Base-by-base conservation (phyloP, 2,888 invertebrate genomes). In the Lagria hirta region DNA sequence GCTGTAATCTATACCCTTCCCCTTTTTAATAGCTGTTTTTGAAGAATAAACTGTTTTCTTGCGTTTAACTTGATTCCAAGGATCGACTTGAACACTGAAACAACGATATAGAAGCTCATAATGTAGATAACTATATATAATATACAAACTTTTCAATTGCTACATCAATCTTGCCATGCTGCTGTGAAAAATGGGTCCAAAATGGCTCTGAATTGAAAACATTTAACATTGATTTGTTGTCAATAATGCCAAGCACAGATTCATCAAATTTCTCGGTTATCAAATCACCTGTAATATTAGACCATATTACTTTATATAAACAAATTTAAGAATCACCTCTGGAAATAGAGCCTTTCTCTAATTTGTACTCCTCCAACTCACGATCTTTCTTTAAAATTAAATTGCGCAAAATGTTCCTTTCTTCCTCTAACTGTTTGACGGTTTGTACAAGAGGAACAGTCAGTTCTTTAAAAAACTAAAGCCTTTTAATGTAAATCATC, bases 301-400 rank as follows among this genome's bases (percentile, higher is more conserved):
- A 26, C n/a, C 5, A 15, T 33, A 24, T 6, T 18, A 16, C 3
- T 26, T 10, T 10, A 12, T 29, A 13, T 14, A 5, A 4, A 29
- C 5, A 10, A 14, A 14, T 13, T 29, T 12, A 13, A 18, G 21
- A 47, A 70, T 64, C 64, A 78, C 77, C 70, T 52, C 75, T 63
- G 17, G 71, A 69, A 49, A 76, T 73, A 49, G 70, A 64, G 22
- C 73, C 75, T 41, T 73, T 74, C 61, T 76, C 74, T 46, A 71
- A 61, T 57, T 74, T 74, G 55, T 77, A 79, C 54, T 77, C 75
- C 32, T 72, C 68, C 41, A 81, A 75, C 64, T 79, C 79, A 40
- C 65, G 69, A 58, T 81, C 79, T 60, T 81, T 81, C 42, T 72
- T 73, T 27, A 66, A 62, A 16, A 81, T 49, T 16, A 75, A 54